Conservation (phyloP, 2,797 vertebrate species). For the Acanthopagrus latus region DNA sequence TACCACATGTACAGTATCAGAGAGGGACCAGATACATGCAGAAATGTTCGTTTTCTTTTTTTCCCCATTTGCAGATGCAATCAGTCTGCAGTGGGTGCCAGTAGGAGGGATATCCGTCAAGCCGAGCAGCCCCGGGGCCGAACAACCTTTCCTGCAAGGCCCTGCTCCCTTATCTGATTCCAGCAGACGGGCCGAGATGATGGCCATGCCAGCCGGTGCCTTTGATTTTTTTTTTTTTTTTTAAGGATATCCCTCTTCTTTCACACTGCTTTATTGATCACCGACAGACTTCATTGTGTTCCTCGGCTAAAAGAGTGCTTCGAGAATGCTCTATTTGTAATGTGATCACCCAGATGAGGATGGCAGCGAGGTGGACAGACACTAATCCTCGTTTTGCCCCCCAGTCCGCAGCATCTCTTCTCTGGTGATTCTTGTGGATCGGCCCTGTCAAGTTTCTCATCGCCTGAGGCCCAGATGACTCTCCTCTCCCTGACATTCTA, state of each 20-base stretch:
- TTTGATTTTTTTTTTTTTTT: constrained; percentile 73
- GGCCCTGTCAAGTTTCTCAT: constrained; percentile 49
- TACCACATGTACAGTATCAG: constrained; percentile 58
- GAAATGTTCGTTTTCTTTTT: constrained; percentile 62
- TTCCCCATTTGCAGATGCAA: constrained; percentile 71
- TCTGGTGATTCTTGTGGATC: constrained; percentile 51
- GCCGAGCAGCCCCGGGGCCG: constrained; percentile 69
- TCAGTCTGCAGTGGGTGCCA: constrained; percentile 61
- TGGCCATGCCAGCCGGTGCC: constrained; percentile 73
- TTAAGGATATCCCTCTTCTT: constrained; percentile 70
- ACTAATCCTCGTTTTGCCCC: constrained; percentile 57
- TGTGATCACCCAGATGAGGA: constrained; percentile 69
- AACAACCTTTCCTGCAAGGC: constrained; percentile 74
- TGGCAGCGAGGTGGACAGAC: constrained; percentile 51
- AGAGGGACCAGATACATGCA: constrained; percentile 55
- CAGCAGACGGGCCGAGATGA: constrained; percentile 76
- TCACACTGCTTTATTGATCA: constrained; percentile 79
- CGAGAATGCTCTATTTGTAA: constrained; percentile 71
- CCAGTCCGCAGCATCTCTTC: constrained; percentile 31
- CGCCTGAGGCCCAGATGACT: constrained; percentile 44
- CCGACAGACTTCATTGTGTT: constrained; percentile 75
- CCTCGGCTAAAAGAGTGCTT: constrained; percentile 54
- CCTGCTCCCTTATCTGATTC: constrained; percentile 81
- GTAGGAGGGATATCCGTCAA: constrained; percentile 72
- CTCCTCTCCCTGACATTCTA: background rate